phyloP scores from a whole-genome alignment of 2,888 invertebrate species.

The Trimorus sp. region DNA sequence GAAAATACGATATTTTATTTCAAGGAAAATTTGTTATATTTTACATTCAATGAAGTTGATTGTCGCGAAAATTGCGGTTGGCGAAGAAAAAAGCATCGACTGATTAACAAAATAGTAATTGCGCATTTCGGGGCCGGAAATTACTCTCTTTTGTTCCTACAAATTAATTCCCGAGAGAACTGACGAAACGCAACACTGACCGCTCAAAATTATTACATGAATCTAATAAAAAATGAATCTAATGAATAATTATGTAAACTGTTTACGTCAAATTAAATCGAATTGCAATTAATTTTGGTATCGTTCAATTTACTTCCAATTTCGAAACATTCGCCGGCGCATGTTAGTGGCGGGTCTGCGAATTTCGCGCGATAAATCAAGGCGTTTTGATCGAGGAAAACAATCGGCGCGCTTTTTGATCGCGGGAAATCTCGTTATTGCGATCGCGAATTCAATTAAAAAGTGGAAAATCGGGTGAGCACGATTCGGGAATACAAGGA shows the following conservation, averaged over 20 bases:
- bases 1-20: no score
- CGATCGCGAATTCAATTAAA: no score
- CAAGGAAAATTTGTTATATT: no score
- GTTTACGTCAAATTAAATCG: slow-evolving; percentile 19
- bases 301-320: slow-evolving; percentile 15
- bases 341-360: neutral
- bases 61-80: no score
- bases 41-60: no score
- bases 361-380: neutral
- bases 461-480: no score
- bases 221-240: no score
- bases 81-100: no score
- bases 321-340: slow-evolving; percentile 4
- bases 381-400: no score
- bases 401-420: no score
- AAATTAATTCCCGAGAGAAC: neutral
- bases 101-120: neutral
- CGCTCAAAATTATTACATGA: slow-evolving; percentile 10
- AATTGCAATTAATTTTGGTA: slow-evolving; percentile 20
- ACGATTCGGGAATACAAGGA: no score
- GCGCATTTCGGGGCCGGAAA: neutral
- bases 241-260: slow-evolving; percentile 12
- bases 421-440: no score
- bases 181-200: neutral
- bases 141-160: neutral